Conservation (phyloP, 2,113 vertebrate species). For the Ochotona princeps region DNA sequence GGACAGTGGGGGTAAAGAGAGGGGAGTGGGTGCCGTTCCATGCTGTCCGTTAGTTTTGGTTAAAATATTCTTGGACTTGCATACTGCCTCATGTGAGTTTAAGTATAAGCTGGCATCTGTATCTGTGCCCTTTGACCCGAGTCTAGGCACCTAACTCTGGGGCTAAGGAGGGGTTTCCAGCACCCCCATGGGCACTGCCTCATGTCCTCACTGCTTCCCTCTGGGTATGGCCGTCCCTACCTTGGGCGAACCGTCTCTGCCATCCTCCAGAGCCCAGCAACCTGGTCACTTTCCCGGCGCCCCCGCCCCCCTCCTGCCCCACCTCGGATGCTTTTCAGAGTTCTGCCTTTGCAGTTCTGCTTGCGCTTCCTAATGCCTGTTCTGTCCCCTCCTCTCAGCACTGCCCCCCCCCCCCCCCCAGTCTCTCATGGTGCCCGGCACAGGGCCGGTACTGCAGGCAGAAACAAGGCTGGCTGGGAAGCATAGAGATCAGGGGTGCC, state of each 20-base stretch:
- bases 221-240: background rate
- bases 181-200: background rate
- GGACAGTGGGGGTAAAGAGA: background rate
- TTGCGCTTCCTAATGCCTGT: background rate
- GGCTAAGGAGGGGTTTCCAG: background rate
- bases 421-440: background rate
- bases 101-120: background rate
- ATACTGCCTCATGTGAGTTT: too few relatives aligned
- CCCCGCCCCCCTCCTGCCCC: too few relatives aligned
- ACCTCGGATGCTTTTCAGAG: background rate
- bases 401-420: too few relatives aligned
- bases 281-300: background rate
- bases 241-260: background rate
- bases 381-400: fast-evolving
- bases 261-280: background rate
- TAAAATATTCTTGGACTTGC: background rate
- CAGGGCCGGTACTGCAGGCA: background rate
- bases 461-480: background rate
- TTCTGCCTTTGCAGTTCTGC: background rate
- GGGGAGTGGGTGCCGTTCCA: background rate
- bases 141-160: background rate
- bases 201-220: background rate
- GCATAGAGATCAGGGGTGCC: background rate
- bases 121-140: background rate
- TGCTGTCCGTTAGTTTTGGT: background rate